These are phyloP conservation scores for Nothoprocta perdicaria DNA, from an alignment of 2,113 vertebrate species.

Conservation along the genomic window DNA sequence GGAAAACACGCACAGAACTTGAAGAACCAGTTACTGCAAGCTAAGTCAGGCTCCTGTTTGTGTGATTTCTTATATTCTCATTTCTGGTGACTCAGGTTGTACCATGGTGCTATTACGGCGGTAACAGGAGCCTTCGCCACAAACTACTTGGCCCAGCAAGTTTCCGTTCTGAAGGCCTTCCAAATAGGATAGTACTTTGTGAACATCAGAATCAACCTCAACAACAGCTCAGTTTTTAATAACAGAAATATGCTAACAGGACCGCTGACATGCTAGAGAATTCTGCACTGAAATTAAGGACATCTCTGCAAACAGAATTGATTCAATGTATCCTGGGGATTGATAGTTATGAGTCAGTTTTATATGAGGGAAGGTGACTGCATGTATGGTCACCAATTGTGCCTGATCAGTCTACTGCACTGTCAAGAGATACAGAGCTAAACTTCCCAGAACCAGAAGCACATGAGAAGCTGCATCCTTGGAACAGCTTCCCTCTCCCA, in stretches of 20 bases:
- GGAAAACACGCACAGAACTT: not conserved
- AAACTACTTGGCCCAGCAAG: not conserved
- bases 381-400: slow-evolving; percentile 1
- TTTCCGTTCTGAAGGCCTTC: slow-evolving; percentile 32
- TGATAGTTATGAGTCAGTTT: slow-evolving; percentile 9
- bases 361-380: slow-evolving; percentile 28
- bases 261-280: not conserved
- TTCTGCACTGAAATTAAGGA: not conserved
- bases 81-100: not conserved
- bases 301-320: not conserved
- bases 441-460: slow-evolving; percentile 37
- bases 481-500: slow-evolving; percentile 16
- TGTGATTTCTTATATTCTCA: not conserved
- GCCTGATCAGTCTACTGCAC: slow-evolving; percentile 31
- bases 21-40: slow-evolving; percentile 27
- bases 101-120: not conserved
- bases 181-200: not conserved
- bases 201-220: not conserved
- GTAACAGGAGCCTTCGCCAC: not conserved
- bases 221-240: not conserved
- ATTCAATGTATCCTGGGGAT: not conserved
- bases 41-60: not conserved
- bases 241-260: not conserved
- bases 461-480: not conserved
- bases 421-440: not conserved